Base-by-base conservation (phyloP, 2,113 vertebrate genomes). In the Rissa tridactyla region DNA sequence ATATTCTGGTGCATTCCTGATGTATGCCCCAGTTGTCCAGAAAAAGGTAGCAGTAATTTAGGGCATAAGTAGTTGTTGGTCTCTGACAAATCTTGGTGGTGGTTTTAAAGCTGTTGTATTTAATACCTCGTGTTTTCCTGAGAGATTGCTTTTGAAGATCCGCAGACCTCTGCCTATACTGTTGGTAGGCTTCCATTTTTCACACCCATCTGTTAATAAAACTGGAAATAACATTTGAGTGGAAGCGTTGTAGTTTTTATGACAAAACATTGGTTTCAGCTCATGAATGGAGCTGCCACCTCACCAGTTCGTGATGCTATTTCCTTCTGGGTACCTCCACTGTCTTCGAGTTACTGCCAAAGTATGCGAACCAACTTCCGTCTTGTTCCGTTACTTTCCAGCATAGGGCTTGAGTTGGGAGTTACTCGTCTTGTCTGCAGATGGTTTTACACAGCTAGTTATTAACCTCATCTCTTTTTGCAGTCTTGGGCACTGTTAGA, bases 151-250 rank as follows among this genome's bases (percentile, higher is more conserved):
- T 88, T 77, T 65, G 82, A 80, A 93, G 92, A 66, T 85, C 51
- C 49, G 44, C n/a, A 73, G 66, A 72, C 29, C 17, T 88, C 62
- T 91, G 73, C 75, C 49, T 72, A 16, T 70, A 11, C 46, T 80
- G 11, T 80, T 94, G 86, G 38, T 89, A 80, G 49, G 10, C 19
- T 95, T 92, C 92, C 49, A 80, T 79, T 94, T 94, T 87, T 95
- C 73, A 91, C 70, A 76, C 62, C 22, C 38, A 54, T 82, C 49
- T 76, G 19, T 78, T 95, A 79, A 82, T 78, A 69, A 89, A 87
- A 62, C 51, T 85, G 89, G 77, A 94, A 91, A 62, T 87, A 84
- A 47, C 54, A 54, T 42, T 69, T 89, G 83, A 61, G 66, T 66
- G 47, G 49, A 91, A 94, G 49, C 49, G 55, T 22, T 92, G 47